Evolutionary conservation across 2,797 vertebrate genomes (phyloP).

Genomic region (Chelon labrosus): DNA sequence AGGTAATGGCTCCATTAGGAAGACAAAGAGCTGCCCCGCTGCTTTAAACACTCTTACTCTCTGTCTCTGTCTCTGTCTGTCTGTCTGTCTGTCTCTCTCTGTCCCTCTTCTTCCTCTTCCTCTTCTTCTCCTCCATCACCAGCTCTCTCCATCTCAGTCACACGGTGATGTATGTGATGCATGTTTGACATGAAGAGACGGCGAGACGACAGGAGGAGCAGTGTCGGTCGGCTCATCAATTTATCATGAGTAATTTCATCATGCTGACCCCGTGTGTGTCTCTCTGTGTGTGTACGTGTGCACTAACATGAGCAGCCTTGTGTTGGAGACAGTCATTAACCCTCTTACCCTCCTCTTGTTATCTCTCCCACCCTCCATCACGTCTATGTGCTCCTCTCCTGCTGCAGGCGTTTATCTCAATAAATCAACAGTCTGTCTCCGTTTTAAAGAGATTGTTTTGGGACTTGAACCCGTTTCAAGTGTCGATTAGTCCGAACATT

Average conservation of each 20-base stretch:
- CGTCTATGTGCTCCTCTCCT: conserved; percentile 24
- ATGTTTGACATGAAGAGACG: conserved; percentile 44
- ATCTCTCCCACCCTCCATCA: conserved; percentile 66
- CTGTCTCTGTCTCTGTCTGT: conserved; percentile 8
- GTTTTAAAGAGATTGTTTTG: conserved; percentile 60
- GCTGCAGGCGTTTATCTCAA: conserved; percentile 58
- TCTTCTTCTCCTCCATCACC: conserved; percentile 5
- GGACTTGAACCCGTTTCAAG: conserved; percentile 60
- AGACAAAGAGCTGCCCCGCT: conserved; percentile 68
- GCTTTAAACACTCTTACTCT: conserved; percentile 51
- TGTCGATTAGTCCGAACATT: conserved; percentile 49
- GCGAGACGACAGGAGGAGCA: conserved; percentile 38
- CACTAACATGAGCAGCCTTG: conserved; percentile 42
- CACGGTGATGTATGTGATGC: conserved; percentile 3
- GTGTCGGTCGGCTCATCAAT: conserved; percentile 58
- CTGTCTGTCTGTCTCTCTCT: conserved; percentile 2
- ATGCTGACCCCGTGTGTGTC: conserved; percentile 31
- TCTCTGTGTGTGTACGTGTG: conserved; percentile 8
- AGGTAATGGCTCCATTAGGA: conserved; percentile 79
- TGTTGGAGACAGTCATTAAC: conserved; percentile 77
- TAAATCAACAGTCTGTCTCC: conserved; percentile 65
- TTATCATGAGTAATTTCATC: conserved; percentile 64
- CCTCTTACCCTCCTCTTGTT: conserved; percentile 74
- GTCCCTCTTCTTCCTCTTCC: conserved; percentile 7
- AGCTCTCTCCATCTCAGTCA: conserved; percentile 9